Conservation (phyloP, 2,888 invertebrate species). For the Lacanobia oleracea region DNA sequence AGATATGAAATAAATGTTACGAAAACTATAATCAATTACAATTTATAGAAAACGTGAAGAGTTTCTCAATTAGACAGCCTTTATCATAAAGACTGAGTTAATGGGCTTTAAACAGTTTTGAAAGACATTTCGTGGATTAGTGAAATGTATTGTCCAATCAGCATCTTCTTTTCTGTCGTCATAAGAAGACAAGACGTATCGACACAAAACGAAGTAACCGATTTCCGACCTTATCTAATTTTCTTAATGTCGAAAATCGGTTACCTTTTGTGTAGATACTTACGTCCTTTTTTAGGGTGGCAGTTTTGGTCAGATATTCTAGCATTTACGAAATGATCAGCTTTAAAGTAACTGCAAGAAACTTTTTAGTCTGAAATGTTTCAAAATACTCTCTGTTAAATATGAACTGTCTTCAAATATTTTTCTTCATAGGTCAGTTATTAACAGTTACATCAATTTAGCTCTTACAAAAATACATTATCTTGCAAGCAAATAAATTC, state of each 20-base stretch:
- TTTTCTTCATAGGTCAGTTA: slow-evolving; percentile 17
- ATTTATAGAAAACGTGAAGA: slow-evolving; percentile 13
- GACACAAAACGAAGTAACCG: too few species aligned
- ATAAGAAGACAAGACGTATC: too few species aligned
- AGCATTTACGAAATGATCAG: slow-evolving; percentile 22
- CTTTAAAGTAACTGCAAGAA: background rate
- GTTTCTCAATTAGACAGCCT: slow-evolving; percentile 36
- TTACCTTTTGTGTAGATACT: too few species aligned
- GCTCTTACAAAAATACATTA: background rate
- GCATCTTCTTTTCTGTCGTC: background rate
- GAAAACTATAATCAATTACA: slow-evolving; percentile 42
- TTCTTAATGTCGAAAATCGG: too few species aligned
- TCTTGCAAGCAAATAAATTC: slow-evolving; percentile 6
- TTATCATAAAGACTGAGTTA: slow-evolving; percentile 14
- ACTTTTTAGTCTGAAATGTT: slow-evolving; percentile 4
- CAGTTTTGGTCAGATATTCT: background rate
- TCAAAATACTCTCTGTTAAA: background rate
- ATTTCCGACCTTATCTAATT: too few species aligned
- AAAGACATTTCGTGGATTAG: slow-evolving; percentile 22
- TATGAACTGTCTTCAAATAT: background rate
- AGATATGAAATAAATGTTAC: slow-evolving; percentile 38
- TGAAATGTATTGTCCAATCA: slow-evolving; percentile 25
- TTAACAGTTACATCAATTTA: background rate
- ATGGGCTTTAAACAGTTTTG: slow-evolving; percentile 28
- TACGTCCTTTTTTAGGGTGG: too few species aligned